Percentiles rank a stretch among this genome's conserved stretches.
These are phyloP conservation scores for Drosophila bunnanda DNA, from an alignment of 2,888 invertebrate species.

Conservation along the genomic window DNA sequence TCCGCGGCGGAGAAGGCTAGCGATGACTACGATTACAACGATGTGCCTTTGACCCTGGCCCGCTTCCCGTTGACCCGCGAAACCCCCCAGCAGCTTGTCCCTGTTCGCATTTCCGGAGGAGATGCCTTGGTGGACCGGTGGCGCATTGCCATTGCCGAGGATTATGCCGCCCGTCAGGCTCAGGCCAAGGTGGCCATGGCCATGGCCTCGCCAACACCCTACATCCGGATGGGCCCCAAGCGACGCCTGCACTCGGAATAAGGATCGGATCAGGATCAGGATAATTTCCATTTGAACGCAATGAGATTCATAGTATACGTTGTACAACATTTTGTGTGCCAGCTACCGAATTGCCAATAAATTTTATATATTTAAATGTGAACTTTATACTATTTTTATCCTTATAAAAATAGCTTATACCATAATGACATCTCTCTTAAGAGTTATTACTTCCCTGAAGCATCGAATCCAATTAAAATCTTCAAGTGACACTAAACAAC, in stretches of 20 bases:
- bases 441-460: background rate
- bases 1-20: slow-evolving; percentile 50
- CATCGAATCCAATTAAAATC: background rate
- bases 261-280: background rate
- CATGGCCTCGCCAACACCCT: slow-evolving; percentile 31
- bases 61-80: slow-evolving; percentile 61
- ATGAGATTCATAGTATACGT: slow-evolving; percentile 31
- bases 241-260: slow-evolving; percentile 65
- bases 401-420: background rate
- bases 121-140: slow-evolving; percentile 72
- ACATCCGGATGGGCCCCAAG: slow-evolving; percentile 66
- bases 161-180: slow-evolving; percentile 60
- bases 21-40: slow-evolving; percentile 76
- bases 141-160: slow-evolving; percentile 79
- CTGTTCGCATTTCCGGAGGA: slow-evolving; percentile 38
- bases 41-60: slow-evolving; percentile 52
- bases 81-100: slow-evolving; percentile 45
- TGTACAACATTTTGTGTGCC: slow-evolving; percentile 41
- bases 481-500: background rate
- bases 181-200: slow-evolving; percentile 29
- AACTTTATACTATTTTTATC: background rate
- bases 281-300: background rate
- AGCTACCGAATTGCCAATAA: slow-evolving; percentile 69
- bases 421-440: too few relatives aligned
- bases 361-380: slow-evolving; percentile 47